These are phyloP conservation scores for Cygnus atratus DNA, from an alignment of 2,113 vertebrate species.

Conservation along the genomic window DNA sequence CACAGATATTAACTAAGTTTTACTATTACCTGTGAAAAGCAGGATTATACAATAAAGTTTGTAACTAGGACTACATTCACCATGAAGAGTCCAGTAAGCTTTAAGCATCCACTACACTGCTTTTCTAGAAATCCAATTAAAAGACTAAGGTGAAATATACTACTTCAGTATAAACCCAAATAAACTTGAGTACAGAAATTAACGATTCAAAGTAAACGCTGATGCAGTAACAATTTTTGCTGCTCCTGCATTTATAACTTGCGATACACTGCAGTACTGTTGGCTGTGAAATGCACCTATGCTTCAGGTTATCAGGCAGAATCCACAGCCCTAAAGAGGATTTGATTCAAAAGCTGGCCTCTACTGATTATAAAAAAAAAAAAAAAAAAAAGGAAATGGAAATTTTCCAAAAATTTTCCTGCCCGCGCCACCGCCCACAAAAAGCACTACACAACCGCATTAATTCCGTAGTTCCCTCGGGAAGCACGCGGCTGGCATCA, in stretches of 20 bases:
- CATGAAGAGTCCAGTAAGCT: accelerated
- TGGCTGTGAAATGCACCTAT: accelerated
- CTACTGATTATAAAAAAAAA: too few species aligned
- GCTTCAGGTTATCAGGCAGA: background rate
- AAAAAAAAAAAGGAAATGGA: too few species aligned
- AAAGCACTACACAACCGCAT: too few species aligned
- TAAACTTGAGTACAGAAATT: background rate
- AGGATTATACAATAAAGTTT: background rate
- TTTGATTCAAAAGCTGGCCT: too few species aligned
- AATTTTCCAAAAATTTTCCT: accelerated
- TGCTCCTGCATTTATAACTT: accelerated
- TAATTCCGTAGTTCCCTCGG: accelerated
- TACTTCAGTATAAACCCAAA: background rate
- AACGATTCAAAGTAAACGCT: background rate
- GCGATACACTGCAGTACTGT: accelerated
- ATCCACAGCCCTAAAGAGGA: accelerated
- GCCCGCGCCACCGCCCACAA: background rate
- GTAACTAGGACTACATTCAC: background rate
- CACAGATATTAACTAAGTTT: accelerated
- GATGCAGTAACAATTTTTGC: accelerated
- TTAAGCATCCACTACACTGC: accelerated
- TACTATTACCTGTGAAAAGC: accelerated
- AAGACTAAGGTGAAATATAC: accelerated
- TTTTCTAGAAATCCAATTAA: background rate
- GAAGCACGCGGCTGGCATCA: background rate